These are phyloP conservation scores for Uloborus plumipes DNA, from an alignment of 2,888 invertebrate genomes.

Conservation along the genomic window DNA sequence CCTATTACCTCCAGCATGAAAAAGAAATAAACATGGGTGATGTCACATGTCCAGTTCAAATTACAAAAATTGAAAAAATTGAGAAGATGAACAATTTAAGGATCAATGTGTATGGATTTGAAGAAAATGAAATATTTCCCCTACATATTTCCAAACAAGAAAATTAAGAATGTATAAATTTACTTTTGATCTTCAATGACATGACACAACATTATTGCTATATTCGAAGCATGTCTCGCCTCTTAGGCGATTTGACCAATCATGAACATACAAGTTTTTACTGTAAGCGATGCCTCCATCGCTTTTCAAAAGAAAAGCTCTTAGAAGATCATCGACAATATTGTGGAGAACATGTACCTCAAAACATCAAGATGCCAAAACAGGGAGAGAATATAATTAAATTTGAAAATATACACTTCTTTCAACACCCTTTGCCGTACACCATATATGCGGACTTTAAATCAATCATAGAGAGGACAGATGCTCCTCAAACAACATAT, in stretches of 20 bases:
- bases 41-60: neutral
- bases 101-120: slow-evolving; percentile 4
- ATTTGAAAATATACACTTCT: neutral
- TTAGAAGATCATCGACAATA: neutral
- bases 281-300: slow-evolving; percentile 6
- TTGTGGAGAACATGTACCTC: neutral
- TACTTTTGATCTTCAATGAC: neutral
- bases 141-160: neutral
- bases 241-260: neutral
- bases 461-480: neutral
- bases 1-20: neutral
- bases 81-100: slow-evolving; percentile 1
- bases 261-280: neutral
- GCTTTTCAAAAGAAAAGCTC: neutral
- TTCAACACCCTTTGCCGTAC: neutral
- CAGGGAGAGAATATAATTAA: neutral
- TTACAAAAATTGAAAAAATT: neutral
- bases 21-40: neutral
- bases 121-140: slow-evolving; percentile 2
- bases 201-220: neutral
- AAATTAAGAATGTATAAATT: neutral
- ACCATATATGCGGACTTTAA: neutral
- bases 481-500: neutral
- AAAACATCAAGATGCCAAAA: neutral
- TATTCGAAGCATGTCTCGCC: neutral